A percentile compares a stretch with the other conserved stretches of the same genome.
These are phyloP conservation scores for Spodoptera litura DNA, from an alignment of 1,140 invertebrate species.

Conservation along the genomic window DNA sequence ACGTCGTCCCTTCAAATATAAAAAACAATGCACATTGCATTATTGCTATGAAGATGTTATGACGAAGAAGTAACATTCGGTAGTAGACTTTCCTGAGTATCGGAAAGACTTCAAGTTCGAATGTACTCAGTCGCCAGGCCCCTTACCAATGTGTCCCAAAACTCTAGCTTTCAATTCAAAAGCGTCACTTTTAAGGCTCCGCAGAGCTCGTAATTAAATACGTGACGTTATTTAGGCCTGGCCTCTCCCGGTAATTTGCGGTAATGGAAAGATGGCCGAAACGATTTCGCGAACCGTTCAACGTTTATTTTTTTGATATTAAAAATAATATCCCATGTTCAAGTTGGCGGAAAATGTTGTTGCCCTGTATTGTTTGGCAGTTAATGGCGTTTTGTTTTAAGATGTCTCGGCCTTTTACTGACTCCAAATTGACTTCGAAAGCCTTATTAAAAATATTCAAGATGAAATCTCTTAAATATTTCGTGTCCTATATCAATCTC, in stretches of 20 bases:
- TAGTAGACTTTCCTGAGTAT: neutral
- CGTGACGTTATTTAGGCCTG: constrained; percentile 73
- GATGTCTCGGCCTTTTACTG: constrained; percentile 21
- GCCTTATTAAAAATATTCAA: neutral
- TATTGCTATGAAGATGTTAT: too few species aligned
- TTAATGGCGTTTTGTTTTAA: constrained; percentile 37
- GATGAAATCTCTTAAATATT: neutral
- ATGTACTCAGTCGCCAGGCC: neutral
- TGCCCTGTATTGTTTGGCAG: constrained; percentile 24
- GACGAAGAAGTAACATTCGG: too few species aligned
- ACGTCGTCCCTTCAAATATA: too few species aligned
- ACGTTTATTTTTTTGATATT: constrained; percentile 45
- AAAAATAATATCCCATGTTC: constrained; percentile 50
- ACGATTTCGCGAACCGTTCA: constrained; percentile 44
- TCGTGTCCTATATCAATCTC: neutral
- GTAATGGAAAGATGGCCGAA: constrained; percentile 64
- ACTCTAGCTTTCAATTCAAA: constrained; percentile 67
- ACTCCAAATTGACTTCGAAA: constrained; percentile 15
- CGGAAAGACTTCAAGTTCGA: neutral
- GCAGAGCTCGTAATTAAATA: constrained; percentile 74
- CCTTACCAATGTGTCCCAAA: constrained; percentile 46
- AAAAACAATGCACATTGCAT: too few species aligned
- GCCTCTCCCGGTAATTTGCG: constrained; percentile 64
- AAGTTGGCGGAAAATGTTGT: constrained; percentile 51
- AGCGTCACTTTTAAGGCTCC: constrained; percentile 67